Evolutionary conservation across 2,113 vertebrate genomes (phyloP), one percentile per base, ranked within the genome.

Genomic region (Pomatorhinus ruficollis): DNA sequence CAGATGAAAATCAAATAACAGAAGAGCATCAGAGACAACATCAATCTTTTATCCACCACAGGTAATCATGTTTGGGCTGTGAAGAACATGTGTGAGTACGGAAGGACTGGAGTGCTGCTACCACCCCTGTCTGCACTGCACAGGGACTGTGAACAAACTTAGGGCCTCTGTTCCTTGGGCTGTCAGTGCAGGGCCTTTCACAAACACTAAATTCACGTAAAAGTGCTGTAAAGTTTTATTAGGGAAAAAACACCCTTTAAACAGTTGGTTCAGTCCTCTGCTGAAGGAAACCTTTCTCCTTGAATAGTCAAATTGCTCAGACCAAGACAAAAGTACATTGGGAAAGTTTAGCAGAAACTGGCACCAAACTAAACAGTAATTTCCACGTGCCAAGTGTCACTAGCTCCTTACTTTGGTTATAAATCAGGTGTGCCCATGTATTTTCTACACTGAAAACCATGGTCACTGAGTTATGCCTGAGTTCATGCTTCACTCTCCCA

Each of bases 221-320:
- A 93, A 93, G 33, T 77, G 56, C 42, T 77, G 35, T 92, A 83
- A 95, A 91, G 12, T 94, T 96, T 97, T 96, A 96, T 96, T 96
- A 90, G 79, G 89, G 93, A 59, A 94, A 95, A 96, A 83, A 12
- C 87, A 95, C 90, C 28, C 72, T 90, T 90, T 95, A 83, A 93
- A 93, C 22, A 5, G 52, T 77, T 89, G 83, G 70, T 37, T 90
- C 20, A 30, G 18, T 59, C 88, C 68, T 93, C 70, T 1, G 1
- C 79, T 94, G 71, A 91, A 93, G 90, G 59, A 57, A 85, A 54
- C 35, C 50, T 96, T 96, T 91, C 70, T 96, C 82, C 35, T 79
- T 59, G 39, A 93, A 61, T 42, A 87, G 49, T 47, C 69, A 50
- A 40, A 90, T 54, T 35, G 35, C 47, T 83, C 0, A 0, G 19